A percentile compares a stretch with the other conserved stretches of the same genome.
phyloP scores from a whole-genome alignment of 2,113 vertebrate genomes.

The Syngnathus typhle region DNA sequence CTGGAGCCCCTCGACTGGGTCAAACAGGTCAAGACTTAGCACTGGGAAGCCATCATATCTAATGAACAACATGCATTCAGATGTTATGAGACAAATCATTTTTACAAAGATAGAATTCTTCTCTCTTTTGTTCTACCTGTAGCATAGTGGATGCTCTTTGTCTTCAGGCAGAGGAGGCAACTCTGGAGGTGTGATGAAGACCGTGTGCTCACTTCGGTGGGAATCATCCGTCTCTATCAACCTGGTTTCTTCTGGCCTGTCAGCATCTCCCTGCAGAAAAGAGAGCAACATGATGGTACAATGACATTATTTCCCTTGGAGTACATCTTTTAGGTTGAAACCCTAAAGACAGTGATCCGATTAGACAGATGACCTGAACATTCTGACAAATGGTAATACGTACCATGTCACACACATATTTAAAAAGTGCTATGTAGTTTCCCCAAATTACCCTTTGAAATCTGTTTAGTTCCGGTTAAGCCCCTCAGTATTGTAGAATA shows the following conservation, averaged over 20 bases:
- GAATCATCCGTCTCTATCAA: slow-evolving; percentile 94
- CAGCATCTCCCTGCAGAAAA: slow-evolving; percentile 78
- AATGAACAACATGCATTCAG: slow-evolving; percentile 29
- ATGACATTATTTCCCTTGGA: background rate
- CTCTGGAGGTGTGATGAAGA: slow-evolving; percentile 95
- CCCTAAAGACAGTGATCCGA: background rate
- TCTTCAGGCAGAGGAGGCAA: slow-evolving; percentile 84
- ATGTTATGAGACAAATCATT: background rate
- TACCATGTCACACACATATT: background rate
- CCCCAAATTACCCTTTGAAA: no score
- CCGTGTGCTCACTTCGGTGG: slow-evolving; percentile 94
- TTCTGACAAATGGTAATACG: background rate
- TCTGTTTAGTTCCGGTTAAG: no score
- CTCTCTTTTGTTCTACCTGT: slow-evolving; percentile 74
- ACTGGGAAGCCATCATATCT: slow-evolving; percentile 95
- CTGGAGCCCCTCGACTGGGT: slow-evolving; percentile 78
- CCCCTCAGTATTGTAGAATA: no score
- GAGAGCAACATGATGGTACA: background rate
- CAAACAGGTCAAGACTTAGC: slow-evolving; percentile 84
- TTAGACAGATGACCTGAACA: background rate
- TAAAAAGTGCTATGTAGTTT: no score
- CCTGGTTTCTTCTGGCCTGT: slow-evolving; percentile 79
- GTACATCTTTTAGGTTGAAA: background rate
- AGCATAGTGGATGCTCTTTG: slow-evolving; percentile 84
- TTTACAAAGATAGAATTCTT: background rate